Percentiles rank a stretch among this genome's conserved stretches.
Evolutionary conservation across 2,888 invertebrate species (phyloP).

Genomic region (Esperia sulphurella): DNA sequence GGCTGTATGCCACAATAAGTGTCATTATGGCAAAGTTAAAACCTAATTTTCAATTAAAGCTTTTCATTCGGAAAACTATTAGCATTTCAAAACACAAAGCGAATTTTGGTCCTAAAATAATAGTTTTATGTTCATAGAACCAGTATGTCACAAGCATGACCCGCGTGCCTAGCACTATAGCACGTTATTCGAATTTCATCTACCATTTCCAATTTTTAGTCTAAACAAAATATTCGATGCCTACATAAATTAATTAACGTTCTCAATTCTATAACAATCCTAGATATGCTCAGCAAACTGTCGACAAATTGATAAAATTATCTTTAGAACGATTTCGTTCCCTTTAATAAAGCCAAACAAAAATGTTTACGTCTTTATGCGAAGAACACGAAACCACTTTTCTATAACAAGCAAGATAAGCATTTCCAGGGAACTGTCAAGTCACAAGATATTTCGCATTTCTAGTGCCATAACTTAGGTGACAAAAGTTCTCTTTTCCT

Average conservation of each 20-base stretch:
- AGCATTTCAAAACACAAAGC: too few relatives aligned
- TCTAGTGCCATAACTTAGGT: slow-evolving; percentile 24
- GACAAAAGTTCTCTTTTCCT: slow-evolving; percentile 22
- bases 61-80: too few relatives aligned
- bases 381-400: slow-evolving; percentile 18
- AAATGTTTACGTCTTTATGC: slow-evolving; percentile 8
- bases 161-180: slow-evolving; percentile 18
- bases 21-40: too few relatives aligned
- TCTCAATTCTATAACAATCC: too few relatives aligned
- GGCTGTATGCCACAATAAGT: too few relatives aligned
- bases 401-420: slow-evolving; percentile 22
- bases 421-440: slow-evolving; percentile 24
- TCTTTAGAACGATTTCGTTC: background rate
- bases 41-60: too few relatives aligned
- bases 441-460: slow-evolving; percentile 22
- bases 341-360: background rate
- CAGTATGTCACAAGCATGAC: slow-evolving; percentile 6
- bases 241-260: too few relatives aligned
- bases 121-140: background rate
- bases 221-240: too few relatives aligned
- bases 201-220: slow-evolving; percentile 17
- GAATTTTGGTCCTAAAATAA: too few relatives aligned
- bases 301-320: too few relatives aligned
- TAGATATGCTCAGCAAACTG: too few relatives aligned
- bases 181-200: slow-evolving; percentile 35